Base-by-base conservation (phyloP, 2,797 vertebrate genomes). In the Limnodromus scolopaceus region DNA sequence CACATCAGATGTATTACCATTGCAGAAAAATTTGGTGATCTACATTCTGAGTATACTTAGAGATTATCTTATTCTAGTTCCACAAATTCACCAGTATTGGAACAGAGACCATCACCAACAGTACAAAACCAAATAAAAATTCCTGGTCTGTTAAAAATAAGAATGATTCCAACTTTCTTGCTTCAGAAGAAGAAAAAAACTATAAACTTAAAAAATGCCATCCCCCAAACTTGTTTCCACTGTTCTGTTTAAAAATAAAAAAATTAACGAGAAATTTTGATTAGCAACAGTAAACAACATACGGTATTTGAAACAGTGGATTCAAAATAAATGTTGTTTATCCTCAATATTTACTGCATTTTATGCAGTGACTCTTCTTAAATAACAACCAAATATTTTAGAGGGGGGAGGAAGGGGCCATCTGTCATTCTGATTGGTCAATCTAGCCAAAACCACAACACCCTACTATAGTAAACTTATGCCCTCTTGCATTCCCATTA, bases 191-290 rank as follows among this genome's bases (percentile, higher is more conserved):
- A 58, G 51, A 34, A 66, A 41, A 16, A 10, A 60, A 2, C 0
- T 3, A 22, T 48, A n/a, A 66, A 36, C 9, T 38, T 58, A 13
- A 64, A 65, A 64, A 65, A 34, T 3, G 3, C 3, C 6, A 32
- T 6, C 0, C 0, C 5, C 0, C 1, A 27, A 66, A 53, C 0
- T 34, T 69, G 4, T 64, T 71, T 55, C 9, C 2, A 75, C 2
- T 11, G 2, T 41, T 91, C 63, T 20, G 5, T 22, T 23, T 39
- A 6, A 28, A 49, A 72, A 48, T 46, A 32, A 16, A 34, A 63
- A 15, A 23, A 3, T 25, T n/a, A 54, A 39, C 24, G 8, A n/a
- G 16, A 93, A 68, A 34, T 57, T 46, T 49, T 80, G 5, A 45
- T 38, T 6, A 39, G 3, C 4, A 77, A 57, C 18, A 19, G 3